Base-by-base conservation (phyloP, 2,797 vertebrate species). In the Hippoglossus hippoglossus region DNA sequence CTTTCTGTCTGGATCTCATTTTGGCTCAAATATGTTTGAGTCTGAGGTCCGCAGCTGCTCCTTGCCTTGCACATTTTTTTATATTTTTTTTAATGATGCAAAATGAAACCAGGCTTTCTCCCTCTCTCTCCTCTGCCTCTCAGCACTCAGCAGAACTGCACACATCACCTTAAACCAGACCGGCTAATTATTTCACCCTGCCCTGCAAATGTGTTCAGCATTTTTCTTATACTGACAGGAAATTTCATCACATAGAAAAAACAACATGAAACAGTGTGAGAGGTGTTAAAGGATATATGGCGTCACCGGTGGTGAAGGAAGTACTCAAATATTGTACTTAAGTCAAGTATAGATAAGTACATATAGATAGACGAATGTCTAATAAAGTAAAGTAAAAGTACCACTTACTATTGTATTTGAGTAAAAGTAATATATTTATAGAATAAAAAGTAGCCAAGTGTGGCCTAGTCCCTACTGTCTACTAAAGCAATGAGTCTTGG, bases 1-100 rank as follows among this genome's bases (percentile, higher is more conserved):
- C 89, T 86, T 73, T 83, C 72, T 77, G 86, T 90, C 91, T 93
- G 88, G 86, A 87, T 90, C 84, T 81, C 71, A 82, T 93, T 90
- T 84, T 77, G 87, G 81, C 81, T 80, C 71, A 60, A 63, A 82
- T 77, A 71, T 71, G 77, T 82, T 63, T 39, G 67, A 83, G 82
- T 84, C 82, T 85, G 83, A 75, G 79, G 67, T 87, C 77, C 60
- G 28, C 85, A 89, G 86, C 88, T 91, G 91, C 75, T 79, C 74
- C 89, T 82, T 79, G 73, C 75, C 55, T 85, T 79, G 79, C 80
- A 80, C 51, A 39, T 39, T 58, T 39, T 24, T 36, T 49, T 69
- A 55, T 70, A 53, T 58, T 63, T 50, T 36, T 53, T 51, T 66
- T 47, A 67, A 73, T 28, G 62, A 73, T 53, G 60, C 46, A 84